These are phyloP conservation scores for Ephialtes manifestator DNA, from an alignment of 2,888 invertebrate genomes.

Conservation along the genomic window DNA sequence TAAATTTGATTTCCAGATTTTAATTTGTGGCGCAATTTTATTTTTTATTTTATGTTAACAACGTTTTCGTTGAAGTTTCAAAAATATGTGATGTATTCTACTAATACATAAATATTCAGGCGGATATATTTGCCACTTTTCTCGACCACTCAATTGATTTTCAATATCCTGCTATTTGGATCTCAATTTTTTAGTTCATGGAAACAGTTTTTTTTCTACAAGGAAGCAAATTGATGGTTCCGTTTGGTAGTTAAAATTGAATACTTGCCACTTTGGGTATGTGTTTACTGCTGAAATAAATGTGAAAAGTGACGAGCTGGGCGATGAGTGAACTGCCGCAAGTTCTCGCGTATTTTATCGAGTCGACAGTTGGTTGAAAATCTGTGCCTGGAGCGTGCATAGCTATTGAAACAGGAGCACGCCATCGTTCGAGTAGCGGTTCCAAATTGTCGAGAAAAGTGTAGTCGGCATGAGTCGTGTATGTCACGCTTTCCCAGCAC, in stretches of 20 bases:
- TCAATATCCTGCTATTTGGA: no score
- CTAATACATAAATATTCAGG: no score
- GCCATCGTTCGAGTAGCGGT: conserved; percentile 94
- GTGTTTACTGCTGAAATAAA: conserved; percentile 95
- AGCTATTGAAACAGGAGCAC: conserved; percentile 94
- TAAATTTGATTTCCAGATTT: no score
- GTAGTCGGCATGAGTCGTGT: conserved; percentile 96
- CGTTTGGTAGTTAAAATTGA: not conserved
- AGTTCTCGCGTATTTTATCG: conserved; percentile 93
- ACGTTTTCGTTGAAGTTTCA: no score
- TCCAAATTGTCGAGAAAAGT: conserved; percentile 96
- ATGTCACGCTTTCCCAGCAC: conserved; percentile 95
- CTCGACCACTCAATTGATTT: no score
- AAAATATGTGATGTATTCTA: no score
- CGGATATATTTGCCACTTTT: no score
- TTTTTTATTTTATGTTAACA: no score
- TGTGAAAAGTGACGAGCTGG: conserved; percentile 94
- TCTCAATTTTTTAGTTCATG: no score
- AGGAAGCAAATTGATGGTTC: not conserved
- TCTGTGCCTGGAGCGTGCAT: conserved; percentile 95
- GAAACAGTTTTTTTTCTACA: no score
- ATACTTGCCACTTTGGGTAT: conserved; percentile 90
- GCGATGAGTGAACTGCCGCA: conserved; percentile 92
- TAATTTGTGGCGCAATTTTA: no score
- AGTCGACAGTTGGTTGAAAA: conserved; percentile 91